phyloP scores from a whole-genome alignment of 2,888 invertebrate genomes.

The Polyommatus iphigenia region DNA sequence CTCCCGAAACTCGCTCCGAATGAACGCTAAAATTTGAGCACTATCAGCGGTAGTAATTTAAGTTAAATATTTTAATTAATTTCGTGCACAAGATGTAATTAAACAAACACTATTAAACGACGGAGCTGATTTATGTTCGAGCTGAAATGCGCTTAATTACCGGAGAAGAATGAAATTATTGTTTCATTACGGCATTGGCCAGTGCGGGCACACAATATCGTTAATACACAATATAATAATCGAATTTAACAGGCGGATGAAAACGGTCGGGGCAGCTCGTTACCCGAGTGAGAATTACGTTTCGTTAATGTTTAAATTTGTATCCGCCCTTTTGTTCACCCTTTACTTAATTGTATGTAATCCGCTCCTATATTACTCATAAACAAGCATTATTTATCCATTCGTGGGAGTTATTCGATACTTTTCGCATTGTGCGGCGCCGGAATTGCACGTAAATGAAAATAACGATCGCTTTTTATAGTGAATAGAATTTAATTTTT shows the following conservation, averaged over 20 bases:
- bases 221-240: conserved; percentile 69
- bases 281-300: conserved; percentile 70
- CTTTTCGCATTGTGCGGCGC: conserved; percentile 5
- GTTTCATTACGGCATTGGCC: conserved; percentile 55
- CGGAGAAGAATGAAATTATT: conserved; percentile 49
- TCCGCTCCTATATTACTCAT: conserved; percentile 31
- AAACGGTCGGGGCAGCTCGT: conserved; percentile 70
- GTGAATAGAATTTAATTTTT: not conserved
- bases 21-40: conserved; percentile 8
- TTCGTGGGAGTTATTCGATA: conserved; percentile 8
- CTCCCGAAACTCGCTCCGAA: conserved; percentile 5
- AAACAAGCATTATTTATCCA: conserved; percentile 28
- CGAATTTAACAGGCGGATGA: conserved; percentile 66
- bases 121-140: conserved; percentile 29
- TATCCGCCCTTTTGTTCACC: conserved; percentile 54
- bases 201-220: conserved; percentile 55
- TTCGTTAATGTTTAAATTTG: conserved; percentile 78
- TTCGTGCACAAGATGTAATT: conserved; percentile 26
- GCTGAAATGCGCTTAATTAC: conserved; percentile 31
- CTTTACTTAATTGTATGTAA: conserved; percentile 32
- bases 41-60: conserved; percentile 14
- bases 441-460: conserved; percentile 23
- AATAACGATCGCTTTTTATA: not conserved
- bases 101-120: conserved; percentile 35
- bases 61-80: conserved; percentile 19